Evolutionary conservation across 2,888 invertebrate species (phyloP), one percentile per base, ranked within the genome.

Genomic region (Hirtodrosophila cameraria): DNA sequence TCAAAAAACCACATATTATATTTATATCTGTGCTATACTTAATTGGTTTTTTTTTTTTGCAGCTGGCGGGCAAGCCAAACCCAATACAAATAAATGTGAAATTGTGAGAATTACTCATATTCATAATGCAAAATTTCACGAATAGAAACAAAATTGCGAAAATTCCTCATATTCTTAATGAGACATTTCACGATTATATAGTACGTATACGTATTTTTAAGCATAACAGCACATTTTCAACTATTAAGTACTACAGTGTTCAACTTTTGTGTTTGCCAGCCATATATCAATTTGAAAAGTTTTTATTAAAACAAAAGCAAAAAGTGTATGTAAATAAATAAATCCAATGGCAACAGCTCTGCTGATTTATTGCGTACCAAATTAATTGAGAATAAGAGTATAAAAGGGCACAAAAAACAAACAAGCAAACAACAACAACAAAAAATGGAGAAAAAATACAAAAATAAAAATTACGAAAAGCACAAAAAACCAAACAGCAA

Each of bases 361-460:
- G n/a, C n/a, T 65, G 60, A 70, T 70, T 70, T 70, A 66, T 61
- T 33, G 71, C 49, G 9, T 33, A 30, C 30, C 43, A 31, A 70
- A 71, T 61, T 66, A 66, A 71, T 70, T 61, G 61, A 39, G 46
- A 65, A 54, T 49, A 33, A n/a, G n/a, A n/a, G n/a, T n/a, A n/a
- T n/a, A n/a, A n/a, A n/a, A n/a, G n/a, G n/a, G n/a, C 28, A 27
- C 15, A 8, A 7, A 31, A 30, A 30, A 5, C 4, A 1, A 43
- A 13, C n/a, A n/a, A 11, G 27, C 35, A 33, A 18, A 41, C 23
- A 23, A 18, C 7, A 41, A 16, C 23, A 31, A 42, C 15, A 39
- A 41, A 50, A 36, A 13, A 20, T 2, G 13, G 33, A 1, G 33
- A 28, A 49, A 33, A 43, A 13, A 2, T 1, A 27, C 9, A 15